phyloP scores from a whole-genome alignment of 2,113 vertebrate species.

The Phrynosoma blainvillii region DNA sequence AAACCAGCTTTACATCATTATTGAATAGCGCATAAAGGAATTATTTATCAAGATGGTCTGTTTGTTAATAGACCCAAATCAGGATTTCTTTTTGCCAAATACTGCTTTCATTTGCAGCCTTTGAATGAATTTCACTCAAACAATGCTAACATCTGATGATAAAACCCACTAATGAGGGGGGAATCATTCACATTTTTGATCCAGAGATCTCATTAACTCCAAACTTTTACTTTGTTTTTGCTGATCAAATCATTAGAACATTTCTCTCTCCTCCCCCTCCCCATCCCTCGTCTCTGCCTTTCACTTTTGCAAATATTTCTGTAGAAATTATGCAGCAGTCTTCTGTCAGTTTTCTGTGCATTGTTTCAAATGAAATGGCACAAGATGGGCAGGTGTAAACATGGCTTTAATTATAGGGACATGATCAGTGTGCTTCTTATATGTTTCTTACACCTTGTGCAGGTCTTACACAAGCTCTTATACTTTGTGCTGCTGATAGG shows the following conservation, averaged over 20 bases:
- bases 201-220: constrained; percentile 74
- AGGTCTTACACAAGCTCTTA: background rate
- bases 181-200: constrained; percentile 73
- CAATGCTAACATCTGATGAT: constrained; percentile 76
- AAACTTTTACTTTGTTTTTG: constrained; percentile 73
- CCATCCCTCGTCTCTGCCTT: constrained; percentile 31
- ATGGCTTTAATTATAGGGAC: background rate
- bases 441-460: no score
- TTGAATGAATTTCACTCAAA: constrained; percentile 76
- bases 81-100: constrained; percentile 68
- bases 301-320: constrained; percentile 52
- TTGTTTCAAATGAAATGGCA: background rate
- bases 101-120: constrained; percentile 73
- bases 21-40: constrained; percentile 74
- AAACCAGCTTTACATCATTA: constrained; percentile 74
- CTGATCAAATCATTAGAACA: constrained; percentile 71
- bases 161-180: constrained; percentile 74
- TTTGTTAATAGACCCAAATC: constrained; percentile 75
- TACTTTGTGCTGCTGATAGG: background rate
- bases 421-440: fast-evolving
- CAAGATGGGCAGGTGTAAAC: constrained; percentile 5
- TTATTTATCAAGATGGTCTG: constrained; percentile 78
- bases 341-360: constrained; percentile 31
- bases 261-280: constrained; percentile 6
- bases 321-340: background rate